Percentiles rank a stretch among this genome's conserved stretches.
Evolutionary conservation across 2,113 vertebrate species (phyloP).

Genomic region (Corythornis vintsioides): DNA sequence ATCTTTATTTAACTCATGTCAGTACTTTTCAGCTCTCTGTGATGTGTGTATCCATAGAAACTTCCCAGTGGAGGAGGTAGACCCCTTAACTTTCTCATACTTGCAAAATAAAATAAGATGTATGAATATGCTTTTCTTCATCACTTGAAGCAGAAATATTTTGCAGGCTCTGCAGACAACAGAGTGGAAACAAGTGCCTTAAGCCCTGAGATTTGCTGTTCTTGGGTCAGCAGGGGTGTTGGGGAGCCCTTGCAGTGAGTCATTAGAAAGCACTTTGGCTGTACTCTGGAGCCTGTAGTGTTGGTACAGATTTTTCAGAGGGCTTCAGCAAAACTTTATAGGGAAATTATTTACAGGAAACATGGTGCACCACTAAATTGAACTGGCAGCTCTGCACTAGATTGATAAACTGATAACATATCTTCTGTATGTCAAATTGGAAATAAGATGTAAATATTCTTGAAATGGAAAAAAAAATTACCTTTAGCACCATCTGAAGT

Average conservation of each 20-base stretch:
- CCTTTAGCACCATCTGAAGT: neutral
- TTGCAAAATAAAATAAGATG: neutral
- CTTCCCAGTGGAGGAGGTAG: conserved; percentile 11
- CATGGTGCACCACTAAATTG: neutral
- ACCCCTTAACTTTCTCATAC: neutral
- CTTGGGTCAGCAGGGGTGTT: neutral
- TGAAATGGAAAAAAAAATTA: neutral
- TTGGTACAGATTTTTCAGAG: neutral
- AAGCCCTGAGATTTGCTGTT: neutral
- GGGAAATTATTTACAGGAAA: conserved; percentile 6
- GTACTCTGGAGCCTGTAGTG: neutral
- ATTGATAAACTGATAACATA: neutral
- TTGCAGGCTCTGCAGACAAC: neutral
- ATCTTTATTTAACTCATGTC: conserved; percentile 15
- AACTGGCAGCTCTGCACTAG: neutral
- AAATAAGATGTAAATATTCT: conserved; percentile 14
- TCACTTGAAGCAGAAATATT: neutral
- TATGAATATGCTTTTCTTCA: neutral
- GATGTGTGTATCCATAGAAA: conserved; percentile 27
- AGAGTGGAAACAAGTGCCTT: neutral
- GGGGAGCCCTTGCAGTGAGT: neutral
- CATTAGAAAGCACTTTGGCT: neutral
- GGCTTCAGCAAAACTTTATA: neutral
- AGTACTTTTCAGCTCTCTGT: conserved; percentile 23
- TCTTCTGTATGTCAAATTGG: neutral